phyloP scores from a whole-genome alignment of 2,888 invertebrate species.

The Hemistola chrysoprasaria region DNA sequence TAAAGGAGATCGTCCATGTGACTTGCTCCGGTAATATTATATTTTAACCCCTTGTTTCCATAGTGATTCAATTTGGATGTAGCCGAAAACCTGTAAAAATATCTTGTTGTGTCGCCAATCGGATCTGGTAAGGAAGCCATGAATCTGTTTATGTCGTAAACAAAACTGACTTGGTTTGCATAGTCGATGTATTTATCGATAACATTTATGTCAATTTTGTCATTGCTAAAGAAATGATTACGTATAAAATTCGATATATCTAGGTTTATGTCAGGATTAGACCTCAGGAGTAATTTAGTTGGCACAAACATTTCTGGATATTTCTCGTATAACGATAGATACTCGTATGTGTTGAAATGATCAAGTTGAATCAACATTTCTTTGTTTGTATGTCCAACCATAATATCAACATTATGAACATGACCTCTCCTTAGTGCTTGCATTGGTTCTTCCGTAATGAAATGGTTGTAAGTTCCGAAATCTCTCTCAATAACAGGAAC shows the following conservation, averaged over 20 bases:
- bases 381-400: constrained; percentile 6
- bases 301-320: constrained; percentile 16
- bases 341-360: neutral
- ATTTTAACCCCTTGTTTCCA: constrained; percentile 4
- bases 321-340: constrained; percentile 1
- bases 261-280: neutral
- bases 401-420: constrained; percentile 11
- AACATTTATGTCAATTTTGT: neutral
- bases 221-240: constrained; percentile 10
- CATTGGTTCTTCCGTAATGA: constrained; percentile 4
- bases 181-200: constrained; percentile 9
- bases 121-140: constrained; percentile 1
- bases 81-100: constrained; percentile 7
- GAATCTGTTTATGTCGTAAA: constrained; percentile 10
- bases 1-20: constrained; percentile 45
- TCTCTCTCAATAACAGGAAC: neutral
- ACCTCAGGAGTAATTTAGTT: neutral
- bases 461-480: neutral
- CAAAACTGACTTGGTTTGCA: constrained; percentile 3
- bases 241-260: constrained; percentile 2
- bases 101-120: neutral
- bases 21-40: constrained; percentile 1
- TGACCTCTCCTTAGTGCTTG: constrained; percentile 3
- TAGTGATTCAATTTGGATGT: constrained; percentile 6
- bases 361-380: neutral